Base-by-base conservation (phyloP, 2,888 invertebrate genomes). In the Drosophila mercatorum region DNA sequence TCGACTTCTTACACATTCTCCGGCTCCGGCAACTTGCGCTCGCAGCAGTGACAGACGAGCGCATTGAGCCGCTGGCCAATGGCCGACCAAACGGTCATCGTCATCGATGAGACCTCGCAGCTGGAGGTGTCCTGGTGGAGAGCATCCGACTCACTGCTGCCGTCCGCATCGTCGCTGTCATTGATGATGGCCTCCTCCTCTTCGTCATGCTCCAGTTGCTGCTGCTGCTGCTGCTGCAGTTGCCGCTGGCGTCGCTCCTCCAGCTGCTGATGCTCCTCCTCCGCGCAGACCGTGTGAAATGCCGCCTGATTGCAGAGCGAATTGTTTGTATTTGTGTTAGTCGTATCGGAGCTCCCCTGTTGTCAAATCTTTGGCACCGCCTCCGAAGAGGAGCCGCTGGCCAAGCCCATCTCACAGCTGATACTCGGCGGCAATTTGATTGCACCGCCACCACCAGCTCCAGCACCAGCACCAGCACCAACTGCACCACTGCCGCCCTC, bases 21-120 rank as follows among this genome's bases (percentile, higher is more conserved):
- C 75, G 93, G 93, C 78, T 92, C 92, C 52, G 93, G 93, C 77
- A 93, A 85, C 84, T 93, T 93, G 28, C 91, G 91, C 76, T 93
- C 92, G 83, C 93, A 93, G 82, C 93, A 93, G 81, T 92, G 92
- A 70, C 93, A 93, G 68, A 91, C 91, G 73, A 93, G 90, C 60
- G 91, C 89, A 78, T 92, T 93, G 60, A 93, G 83, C 11, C 93
- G 91, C 70, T 92, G 92, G 58, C 92, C 92, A 69, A 93, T 86
- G 62, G 91, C 91, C 70, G 92, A 91, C 93, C 93, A 93, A 56
- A 92, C 91, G 55, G 91, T 92, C 83, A 92, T 90, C 68, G 92
- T 91, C 79, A 92, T 92, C 57, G 92, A 92, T 38, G 92, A 92
- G 57, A 92, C 91, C 79, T 92, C 92, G 66, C 92, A 92, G 81